These are phyloP conservation scores for Volucella zonaria DNA, from an alignment of 2,888 invertebrate species.

Conservation along the genomic window DNA sequence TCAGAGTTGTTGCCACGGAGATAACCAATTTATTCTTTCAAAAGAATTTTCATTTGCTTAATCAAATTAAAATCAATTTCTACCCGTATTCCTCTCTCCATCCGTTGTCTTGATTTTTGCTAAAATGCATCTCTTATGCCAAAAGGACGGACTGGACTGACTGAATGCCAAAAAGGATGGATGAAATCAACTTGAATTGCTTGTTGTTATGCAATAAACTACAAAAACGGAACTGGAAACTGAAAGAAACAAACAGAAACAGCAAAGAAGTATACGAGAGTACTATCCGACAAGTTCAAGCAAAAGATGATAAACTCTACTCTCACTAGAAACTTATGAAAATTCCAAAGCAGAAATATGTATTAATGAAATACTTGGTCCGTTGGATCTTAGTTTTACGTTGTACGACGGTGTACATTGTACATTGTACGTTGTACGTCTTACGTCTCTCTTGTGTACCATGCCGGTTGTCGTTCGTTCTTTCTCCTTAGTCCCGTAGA, in stretches of 20 bases:
- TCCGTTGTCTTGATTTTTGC: background rate
- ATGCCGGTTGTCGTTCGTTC: too few species aligned
- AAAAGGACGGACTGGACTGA: too few species aligned
- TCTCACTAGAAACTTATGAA: slow-evolving; percentile 33
- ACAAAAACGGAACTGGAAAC: slow-evolving; percentile 4
- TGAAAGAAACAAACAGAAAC: slow-evolving; percentile 1
- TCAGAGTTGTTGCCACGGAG: background rate
- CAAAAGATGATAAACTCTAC: slow-evolving; percentile 12
- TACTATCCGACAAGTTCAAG: too few species aligned
- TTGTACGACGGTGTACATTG: too few species aligned
- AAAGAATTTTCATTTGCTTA: background rate
- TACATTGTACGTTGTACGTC: too few species aligned
- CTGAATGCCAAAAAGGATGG: background rate
- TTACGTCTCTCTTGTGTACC: too few species aligned
- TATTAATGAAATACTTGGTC: slow-evolving; percentile 48
- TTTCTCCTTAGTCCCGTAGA: too few species aligned
- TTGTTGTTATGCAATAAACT: slow-evolving; percentile 16
- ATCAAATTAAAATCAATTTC: slow-evolving; percentile 37
- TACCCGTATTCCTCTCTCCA: background rate
- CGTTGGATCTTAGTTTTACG: too few species aligned
- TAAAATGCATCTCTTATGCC: background rate
- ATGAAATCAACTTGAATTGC: slow-evolving; percentile 29
- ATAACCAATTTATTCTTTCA: background rate
- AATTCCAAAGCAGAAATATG: slow-evolving; percentile 50
- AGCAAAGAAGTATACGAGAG: background rate